These are phyloP conservation scores for Phalanger gymnotis DNA, from an alignment of 2,797 vertebrate species.

Conservation along the genomic window DNA sequence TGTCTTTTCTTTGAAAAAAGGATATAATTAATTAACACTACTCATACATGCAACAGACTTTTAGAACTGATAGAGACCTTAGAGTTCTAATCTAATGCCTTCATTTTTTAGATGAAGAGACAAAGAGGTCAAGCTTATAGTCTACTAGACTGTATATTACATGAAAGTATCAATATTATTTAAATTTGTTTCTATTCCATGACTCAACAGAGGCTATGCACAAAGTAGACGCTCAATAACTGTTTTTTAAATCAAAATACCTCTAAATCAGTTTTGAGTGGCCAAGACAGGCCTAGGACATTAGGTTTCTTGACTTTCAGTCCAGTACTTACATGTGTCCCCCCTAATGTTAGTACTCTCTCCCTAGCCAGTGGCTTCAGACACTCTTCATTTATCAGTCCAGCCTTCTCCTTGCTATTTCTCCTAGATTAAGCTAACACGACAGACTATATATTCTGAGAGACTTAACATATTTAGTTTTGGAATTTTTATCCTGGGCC, in stretches of 20 bases:
- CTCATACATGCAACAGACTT: constrained; percentile 39
- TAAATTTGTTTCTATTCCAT: neutral
- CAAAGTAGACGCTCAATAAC: neutral
- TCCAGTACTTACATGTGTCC: neutral
- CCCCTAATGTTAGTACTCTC: neutral
- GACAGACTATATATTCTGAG: neutral
- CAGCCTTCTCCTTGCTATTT: neutral
- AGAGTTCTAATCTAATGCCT: neutral
- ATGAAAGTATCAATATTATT: neutral
- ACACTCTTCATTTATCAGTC: neutral
- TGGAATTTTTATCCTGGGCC: neutral
- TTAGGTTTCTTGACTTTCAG: neutral
- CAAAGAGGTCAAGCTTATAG: neutral
- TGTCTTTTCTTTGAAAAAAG: neutral
- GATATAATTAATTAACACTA: neutral
- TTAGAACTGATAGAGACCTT: constrained; percentile 35
- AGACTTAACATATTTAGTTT: neutral
- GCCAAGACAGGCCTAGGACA: neutral
- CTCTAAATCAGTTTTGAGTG: neutral
- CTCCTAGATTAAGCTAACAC: neutral
- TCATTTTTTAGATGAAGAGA: neutral
- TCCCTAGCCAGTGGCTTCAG: neutral
- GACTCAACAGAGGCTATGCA: neutral
- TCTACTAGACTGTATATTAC: neutral
- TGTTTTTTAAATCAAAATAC: neutral